Evolutionary conservation across 1,140 invertebrate genomes (phyloP).

Genomic region (Drosophila pseudoananassae): DNA sequence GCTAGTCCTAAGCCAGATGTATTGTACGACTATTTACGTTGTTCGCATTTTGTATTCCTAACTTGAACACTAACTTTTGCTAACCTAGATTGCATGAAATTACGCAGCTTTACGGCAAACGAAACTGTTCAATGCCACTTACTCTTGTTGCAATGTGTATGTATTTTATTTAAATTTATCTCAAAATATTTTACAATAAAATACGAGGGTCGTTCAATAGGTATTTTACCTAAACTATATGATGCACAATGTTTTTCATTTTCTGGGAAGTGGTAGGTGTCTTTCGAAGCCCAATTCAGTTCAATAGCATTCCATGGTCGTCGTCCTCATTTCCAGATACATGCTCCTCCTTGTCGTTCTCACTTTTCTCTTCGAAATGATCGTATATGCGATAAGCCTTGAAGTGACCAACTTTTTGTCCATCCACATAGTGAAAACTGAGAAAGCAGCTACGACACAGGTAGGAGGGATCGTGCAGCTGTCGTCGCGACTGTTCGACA

Average conservation of each 20-base stretch:
- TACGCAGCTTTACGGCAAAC: constrained; percentile 44
- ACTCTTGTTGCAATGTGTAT: constrained; percentile 73
- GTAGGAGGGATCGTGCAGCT: constrained; percentile 88
- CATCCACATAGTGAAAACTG: constrained; percentile 87
- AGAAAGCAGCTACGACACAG: constrained; percentile 88
- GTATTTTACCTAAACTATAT: background rate
- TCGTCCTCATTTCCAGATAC: background rate
- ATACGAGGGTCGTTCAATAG: constrained; percentile 4
- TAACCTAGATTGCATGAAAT: constrained; percentile 50
- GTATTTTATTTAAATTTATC: constrained; percentile 72
- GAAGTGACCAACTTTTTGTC: constrained; percentile 86
- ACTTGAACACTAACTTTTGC: constrained; percentile 47
- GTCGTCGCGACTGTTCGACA: constrained; percentile 85
- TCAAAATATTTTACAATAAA: constrained; percentile 66
- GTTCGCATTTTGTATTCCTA: constrained; percentile 59
- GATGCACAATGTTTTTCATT: background rate
- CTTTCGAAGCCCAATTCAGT: background rate
- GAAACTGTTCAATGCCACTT: constrained; percentile 48
- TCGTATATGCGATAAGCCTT: constrained; percentile 85
- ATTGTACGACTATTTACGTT: constrained; percentile 39
- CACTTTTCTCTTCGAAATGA: background rate
- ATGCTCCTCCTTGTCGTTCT: constrained; percentile 10
- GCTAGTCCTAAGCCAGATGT: constrained; percentile 39
- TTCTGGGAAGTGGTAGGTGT: too few relatives aligned
- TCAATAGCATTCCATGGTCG: background rate